Evolutionary conservation across 2,113 vertebrate species (phyloP).

Genomic region (Cebus imitator): DNA sequence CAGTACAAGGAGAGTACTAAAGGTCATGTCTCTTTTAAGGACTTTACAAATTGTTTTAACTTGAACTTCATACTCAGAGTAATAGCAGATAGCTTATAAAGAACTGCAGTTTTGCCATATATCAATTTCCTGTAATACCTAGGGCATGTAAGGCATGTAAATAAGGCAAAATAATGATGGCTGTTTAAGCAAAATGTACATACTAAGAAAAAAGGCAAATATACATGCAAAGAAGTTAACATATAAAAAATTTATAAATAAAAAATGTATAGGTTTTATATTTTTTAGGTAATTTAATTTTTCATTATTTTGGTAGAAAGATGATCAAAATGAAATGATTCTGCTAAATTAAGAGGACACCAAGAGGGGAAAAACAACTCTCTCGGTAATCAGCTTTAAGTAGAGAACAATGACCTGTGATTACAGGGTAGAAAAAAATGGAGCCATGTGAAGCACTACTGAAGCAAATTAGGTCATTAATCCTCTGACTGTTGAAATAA

Average conservation of each 20-base stretch:
- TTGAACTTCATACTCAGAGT: conserved; percentile 5
- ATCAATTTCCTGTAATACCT: conserved; percentile 6
- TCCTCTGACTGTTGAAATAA: not conserved
- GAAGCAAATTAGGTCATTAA: conserved; percentile 34
- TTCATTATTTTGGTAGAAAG: conserved; percentile 35
- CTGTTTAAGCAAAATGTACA: not conserved
- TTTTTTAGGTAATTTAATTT: conserved; percentile 2
- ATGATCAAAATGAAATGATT: conserved; percentile 43
- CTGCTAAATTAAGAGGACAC: conserved; percentile 45
- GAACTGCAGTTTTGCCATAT: not conserved
- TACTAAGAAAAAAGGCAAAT: not conserved
- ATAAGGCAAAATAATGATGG: conserved; percentile 28
- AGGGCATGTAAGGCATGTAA: not conserved
- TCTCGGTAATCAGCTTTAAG: conserved; percentile 3
- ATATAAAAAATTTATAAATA: conserved; percentile 11
- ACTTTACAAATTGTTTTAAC: not conserved
- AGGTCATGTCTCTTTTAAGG: not conserved
- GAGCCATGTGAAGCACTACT: not conserved
- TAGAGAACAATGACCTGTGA: not conserved
- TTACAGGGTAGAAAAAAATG: not conserved
- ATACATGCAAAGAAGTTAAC: not conserved
- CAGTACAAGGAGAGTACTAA: not conserved
- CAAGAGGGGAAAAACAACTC: not conserved
- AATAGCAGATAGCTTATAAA: conserved; percentile 13
- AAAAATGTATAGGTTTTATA: not conserved